These are phyloP conservation scores for Polymixis flavicincta DNA, from an alignment of 2,888 invertebrate genomes.

Conservation along the genomic window DNA sequence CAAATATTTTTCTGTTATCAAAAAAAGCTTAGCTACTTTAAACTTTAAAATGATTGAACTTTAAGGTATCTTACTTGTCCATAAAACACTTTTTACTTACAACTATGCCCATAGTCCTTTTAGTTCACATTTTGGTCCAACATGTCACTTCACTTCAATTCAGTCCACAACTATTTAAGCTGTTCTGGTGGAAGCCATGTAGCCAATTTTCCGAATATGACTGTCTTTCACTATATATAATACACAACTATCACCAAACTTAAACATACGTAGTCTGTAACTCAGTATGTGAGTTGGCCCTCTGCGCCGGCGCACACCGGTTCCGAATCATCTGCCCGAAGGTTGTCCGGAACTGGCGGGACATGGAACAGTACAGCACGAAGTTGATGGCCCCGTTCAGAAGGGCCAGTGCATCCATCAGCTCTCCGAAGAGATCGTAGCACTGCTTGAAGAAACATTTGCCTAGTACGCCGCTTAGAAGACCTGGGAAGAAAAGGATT, in stretches of 20 bases:
- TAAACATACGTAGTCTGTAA: slow-evolving; percentile 92
- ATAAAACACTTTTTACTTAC: slow-evolving; percentile 13
- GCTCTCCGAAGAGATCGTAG: slow-evolving; percentile 95
- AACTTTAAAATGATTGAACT: not conserved
- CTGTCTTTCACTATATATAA: not conserved
- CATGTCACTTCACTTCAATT: not conserved
- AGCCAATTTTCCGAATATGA: not conserved
- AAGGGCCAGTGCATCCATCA: slow-evolving; percentile 97
- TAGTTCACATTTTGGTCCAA: not conserved
- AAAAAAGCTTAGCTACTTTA: not conserved
- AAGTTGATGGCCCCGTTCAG: slow-evolving; percentile 98
- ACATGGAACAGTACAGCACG: slow-evolving; percentile 98
- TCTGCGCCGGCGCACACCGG: slow-evolving; percentile 87
- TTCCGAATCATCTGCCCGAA: slow-evolving; percentile 94
- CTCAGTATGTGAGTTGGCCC: slow-evolving; percentile 90
- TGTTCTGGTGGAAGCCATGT: not conserved
- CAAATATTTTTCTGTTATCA: not conserved
- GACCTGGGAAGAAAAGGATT: slow-evolving; percentile 75
- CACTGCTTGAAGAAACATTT: slow-evolving; percentile 94
- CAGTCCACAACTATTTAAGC: not conserved
- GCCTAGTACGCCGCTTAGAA: slow-evolving; percentile 92
- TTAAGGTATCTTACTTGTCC: slow-evolving; percentile 2
- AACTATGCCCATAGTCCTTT: not conserved
- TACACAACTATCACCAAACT: slow-evolving; percentile 38
- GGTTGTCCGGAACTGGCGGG: slow-evolving; percentile 96